A percentile compares a stretch with the other conserved stretches of the same genome.
phyloP scores from a whole-genome alignment of 2,888 invertebrate genomes.

The Cryptosula pallasiana region DNA sequence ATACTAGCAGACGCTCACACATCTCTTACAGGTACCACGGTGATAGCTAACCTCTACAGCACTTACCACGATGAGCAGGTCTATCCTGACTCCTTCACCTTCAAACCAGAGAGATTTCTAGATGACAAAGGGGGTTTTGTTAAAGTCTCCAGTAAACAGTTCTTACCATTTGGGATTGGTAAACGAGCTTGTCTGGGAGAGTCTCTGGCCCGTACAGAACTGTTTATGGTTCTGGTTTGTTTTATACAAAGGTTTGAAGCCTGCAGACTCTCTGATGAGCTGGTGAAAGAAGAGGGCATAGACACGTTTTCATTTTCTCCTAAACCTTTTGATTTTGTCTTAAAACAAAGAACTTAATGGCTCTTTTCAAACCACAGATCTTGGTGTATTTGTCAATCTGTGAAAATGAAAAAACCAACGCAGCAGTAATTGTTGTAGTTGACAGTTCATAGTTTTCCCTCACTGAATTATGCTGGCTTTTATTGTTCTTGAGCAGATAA shows the following conservation, averaged over 20 bases:
- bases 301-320: neutral
- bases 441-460: no score
- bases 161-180: neutral
- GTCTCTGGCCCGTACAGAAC: neutral
- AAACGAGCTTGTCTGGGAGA: conserved; percentile 2
- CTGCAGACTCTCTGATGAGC: neutral
- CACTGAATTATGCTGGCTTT: no score
- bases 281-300: neutral
- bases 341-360: no score
- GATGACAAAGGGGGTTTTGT: neutral
- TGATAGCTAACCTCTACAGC: neutral
- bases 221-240: neutral
- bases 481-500: no score
- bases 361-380: no score
- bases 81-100: neutral
- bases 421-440: no score
- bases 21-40: neutral
- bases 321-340: neutral
- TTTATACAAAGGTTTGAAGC: neutral
- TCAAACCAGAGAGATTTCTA: conserved; percentile 4
- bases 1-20: no score
- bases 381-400: no score
- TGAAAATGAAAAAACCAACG: no score
- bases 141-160: neutral
- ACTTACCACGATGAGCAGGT: neutral